Base-by-base conservation (phyloP, 2,797 vertebrate genomes). In the Poeciliopsis gracilis region DNA sequence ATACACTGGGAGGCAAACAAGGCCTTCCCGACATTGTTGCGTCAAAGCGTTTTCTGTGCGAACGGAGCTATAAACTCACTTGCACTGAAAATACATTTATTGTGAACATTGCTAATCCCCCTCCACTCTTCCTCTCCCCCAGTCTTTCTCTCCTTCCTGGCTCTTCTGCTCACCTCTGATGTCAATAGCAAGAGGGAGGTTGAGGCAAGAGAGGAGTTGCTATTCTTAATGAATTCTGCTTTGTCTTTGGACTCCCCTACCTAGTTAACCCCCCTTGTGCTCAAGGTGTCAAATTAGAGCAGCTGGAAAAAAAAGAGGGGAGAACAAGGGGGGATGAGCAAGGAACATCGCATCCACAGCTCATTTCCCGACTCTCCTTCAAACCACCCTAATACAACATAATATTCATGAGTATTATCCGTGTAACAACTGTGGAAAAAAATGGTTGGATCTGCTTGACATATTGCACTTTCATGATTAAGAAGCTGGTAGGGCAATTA, bases 201-300 rank as follows among this genome's bases (percentile, higher is more conserved):
- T 91, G 92, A 92, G 90, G 96, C 95, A 94, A 95, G 92, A 95
- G 89, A 95, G 77, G 80, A 90, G 85, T 85, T 89, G 88, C 95
- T 93, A 94, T 94, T 93, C 96, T 96, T 98, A 97, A 97, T 97
- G 97, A 98, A 97, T 97, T 97, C 97, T 95, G 71, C 96, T 95
- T 97, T 96, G 97, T 95, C 96, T 96, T 91, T 92, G 89, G 86
- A 84, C 88, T 95, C 96, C 95, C 95, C 95, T 95, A 96, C 96
- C 97, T 94, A 95, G 96, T 97, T 97, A 97, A 92, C 92, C 91
- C 71, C 75, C 61, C 70, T 94, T 93, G 93, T 94, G 96, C 97
- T 96, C 96, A 95, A 96, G 95, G 96, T 97, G 97, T 97, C 97
- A 98, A 97, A 97, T 97, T 97, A 97, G 96, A 96, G 95, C 94